Evolutionary conservation across 2,797 vertebrate genomes (phyloP).

Genomic region (Tragopan temminckii): DNA sequence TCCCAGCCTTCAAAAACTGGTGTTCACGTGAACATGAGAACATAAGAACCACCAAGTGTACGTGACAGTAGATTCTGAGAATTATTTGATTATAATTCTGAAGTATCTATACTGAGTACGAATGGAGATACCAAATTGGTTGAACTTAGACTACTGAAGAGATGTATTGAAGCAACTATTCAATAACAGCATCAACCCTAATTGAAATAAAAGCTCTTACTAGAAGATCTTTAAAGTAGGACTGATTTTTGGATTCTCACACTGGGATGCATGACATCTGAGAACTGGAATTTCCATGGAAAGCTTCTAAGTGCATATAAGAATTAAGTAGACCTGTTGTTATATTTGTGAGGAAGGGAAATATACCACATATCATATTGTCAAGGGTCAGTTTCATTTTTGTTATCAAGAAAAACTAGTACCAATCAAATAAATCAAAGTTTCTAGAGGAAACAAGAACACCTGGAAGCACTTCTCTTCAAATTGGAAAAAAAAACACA

Average conservation of each 20-base stretch:
- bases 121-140: background rate
- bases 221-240: background rate
- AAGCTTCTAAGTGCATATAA: background rate
- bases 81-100: background rate
- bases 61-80: background rate
- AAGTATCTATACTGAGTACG: background rate
- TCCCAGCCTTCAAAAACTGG: background rate
- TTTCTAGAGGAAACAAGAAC: background rate
- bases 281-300: background rate
- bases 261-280: background rate
- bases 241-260: slow-evolving; percentile 28
- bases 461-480: background rate
- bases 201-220: background rate
- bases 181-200: background rate
- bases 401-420: background rate
- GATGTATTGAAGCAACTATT: background rate
- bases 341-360: background rate
- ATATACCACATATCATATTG: background rate
- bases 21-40: rapidly evolving
- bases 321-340: background rate
- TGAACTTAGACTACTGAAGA: background rate
- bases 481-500: background rate
- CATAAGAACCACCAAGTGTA: background rate
- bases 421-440: background rate
- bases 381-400: background rate